Base-by-base conservation (phyloP, 2,113 vertebrate genomes). In the Brachionichthys hirsutus region DNA sequence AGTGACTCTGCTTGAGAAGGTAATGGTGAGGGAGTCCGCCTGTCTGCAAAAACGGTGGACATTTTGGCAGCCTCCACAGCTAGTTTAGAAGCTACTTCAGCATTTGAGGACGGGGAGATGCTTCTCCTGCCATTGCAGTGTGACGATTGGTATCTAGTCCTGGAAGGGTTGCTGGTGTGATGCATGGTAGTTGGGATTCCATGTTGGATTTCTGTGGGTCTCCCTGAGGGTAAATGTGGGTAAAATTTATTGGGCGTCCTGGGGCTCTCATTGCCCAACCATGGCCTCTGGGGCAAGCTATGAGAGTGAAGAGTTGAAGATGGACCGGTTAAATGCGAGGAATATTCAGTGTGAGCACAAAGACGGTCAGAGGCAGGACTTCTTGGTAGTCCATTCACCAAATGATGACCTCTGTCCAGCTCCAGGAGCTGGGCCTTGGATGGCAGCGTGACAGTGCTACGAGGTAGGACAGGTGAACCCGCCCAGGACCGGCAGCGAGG, bases 171-270 rank as follows among this genome's bases (percentile, higher is more conserved):
- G 51, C 44, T 62, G 35, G 24, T 14, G 24, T 34, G 36, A 13
- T 4, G 35, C 1, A 15, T 16, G 34, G 0, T 56, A 8, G 57
- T 15, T 38, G 84, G 79, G 9, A 83, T 41, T 30, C 87, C 63
- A 6, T 90, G 86, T 58, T 87, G 87, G 41, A 89, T 83, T 54
- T 82, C 81, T 9, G 89, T 87, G 20, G 90, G 79, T 54, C 68
- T 86, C 24, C 84, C 83, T 0, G 85, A 70, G 20, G 78, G 88
- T 62, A 90, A 83, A 15, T 56, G 59, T 14, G 82, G 62, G 9
- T 67, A 74, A 45, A 77, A 75, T 17, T 67, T 87, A 57, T 22
- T 65, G 7, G 69, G 53, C 24, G 79, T 57, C 42, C 70, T 81
- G 5, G 74, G 62, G 53, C 81, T 80, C 40, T 87, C 69, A 1